phyloP scores from a whole-genome alignment of 1,140 invertebrate species.

The Drosophila malerkotliana region DNA sequence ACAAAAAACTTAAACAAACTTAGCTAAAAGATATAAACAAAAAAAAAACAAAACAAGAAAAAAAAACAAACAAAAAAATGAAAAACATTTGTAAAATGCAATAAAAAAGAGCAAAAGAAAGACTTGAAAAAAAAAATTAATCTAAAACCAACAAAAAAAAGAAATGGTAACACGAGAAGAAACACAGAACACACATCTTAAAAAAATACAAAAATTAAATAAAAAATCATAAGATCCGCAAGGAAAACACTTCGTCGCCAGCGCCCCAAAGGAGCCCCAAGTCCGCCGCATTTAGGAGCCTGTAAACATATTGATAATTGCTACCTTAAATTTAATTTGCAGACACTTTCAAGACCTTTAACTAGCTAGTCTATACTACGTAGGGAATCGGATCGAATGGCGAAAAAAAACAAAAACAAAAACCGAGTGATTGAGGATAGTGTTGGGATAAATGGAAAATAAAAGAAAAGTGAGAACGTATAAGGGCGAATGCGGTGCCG shows the following conservation, averaged over 20 bases:
- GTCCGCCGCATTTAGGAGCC: constrained; percentile 49
- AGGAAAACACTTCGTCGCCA: constrained; percentile 22
- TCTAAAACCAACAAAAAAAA: constrained; percentile 48
- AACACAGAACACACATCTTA: constrained; percentile 28
- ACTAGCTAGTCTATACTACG: constrained; percentile 75
- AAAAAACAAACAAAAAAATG: constrained; percentile 56
- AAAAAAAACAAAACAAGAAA: constrained; percentile 33
- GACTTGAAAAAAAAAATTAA: constrained; percentile 77
- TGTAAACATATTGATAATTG: constrained; percentile 28
- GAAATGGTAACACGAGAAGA: constrained; percentile 45
- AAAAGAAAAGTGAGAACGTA: background rate
- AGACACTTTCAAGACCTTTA: constrained; percentile 43
- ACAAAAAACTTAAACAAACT: constrained; percentile 55
- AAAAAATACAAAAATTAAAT: too few relatives aligned
- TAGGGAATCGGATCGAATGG: constrained; percentile 34
- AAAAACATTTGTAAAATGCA: constrained; percentile 75
- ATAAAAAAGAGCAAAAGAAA: constrained; percentile 84
- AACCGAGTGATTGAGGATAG: constrained; percentile 19
- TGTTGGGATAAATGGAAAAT: background rate
- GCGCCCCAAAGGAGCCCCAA: constrained; percentile 11
- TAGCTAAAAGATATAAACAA: constrained; percentile 70
- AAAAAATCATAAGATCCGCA: background rate
- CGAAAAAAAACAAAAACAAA: background rate
- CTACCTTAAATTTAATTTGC: constrained; percentile 51
- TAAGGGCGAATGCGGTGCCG: constrained; percentile 48